Base-by-base conservation (phyloP, 2,888 invertebrate species). In the Rhingia rostrata region DNA sequence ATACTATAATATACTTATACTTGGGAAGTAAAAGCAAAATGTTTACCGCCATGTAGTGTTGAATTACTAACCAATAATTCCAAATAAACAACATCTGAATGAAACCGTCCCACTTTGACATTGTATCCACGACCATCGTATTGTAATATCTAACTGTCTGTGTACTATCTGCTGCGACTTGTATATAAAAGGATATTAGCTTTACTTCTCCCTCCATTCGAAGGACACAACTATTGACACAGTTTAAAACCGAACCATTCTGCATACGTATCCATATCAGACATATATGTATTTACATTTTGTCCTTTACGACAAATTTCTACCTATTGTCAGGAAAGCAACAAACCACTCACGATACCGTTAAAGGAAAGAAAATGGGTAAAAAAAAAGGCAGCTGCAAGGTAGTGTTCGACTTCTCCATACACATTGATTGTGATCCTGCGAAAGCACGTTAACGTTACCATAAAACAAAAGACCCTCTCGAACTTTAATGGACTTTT, bases 381-480 rank as follows among this genome's bases (percentile, higher is more conserved):
- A 61, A 53, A 72, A 70, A 72, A 61, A 77, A 67, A 45, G 67
- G 66, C 82, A 83, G 82, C 82, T 83, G 82, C 78, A 67, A 60
- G 63, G 56, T 12, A n/a, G 32, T 33, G 10, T 41, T 41, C 10
- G 67, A 70, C 63, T 82, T 49, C 54, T 77, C 60, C 47, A 49
- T 47, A 39, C 61, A 61, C 80, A 80, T 80, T 66, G 80, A 74
- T 58, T 74, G 54, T 64, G 64, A 72, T 72, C 64, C 78, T 64
- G 51, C 22, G 32, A 72, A 72, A 49, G 49, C 6, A 49, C 33
- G 2, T 10, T 22, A 7, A 61, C 12, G 3, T 10, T 22, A 35
- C 30, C n/a, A 7, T 30, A 56, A 70, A 77, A 82, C 81, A 82
- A 82, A 82, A 66, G 81, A 82, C 58, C 75, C 77, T 77, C 77